These are phyloP conservation scores for Eristalis intricaria DNA, from an alignment of 2,888 invertebrate genomes.

Conservation along the genomic window DNA sequence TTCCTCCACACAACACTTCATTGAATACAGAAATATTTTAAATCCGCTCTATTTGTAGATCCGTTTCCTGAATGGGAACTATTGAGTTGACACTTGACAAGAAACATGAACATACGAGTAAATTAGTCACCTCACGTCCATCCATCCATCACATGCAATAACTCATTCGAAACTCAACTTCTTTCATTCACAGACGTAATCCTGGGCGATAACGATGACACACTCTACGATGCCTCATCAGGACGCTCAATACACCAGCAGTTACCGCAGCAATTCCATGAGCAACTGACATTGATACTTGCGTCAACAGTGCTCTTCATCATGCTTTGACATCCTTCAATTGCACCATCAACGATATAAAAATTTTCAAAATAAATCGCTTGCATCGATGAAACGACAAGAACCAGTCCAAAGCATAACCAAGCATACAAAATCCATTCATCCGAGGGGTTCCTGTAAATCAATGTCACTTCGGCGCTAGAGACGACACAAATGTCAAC, in stretches of 20 bases:
- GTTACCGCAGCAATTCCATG: conserved; percentile 48
- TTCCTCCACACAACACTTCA: background rate
- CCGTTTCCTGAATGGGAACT: background rate
- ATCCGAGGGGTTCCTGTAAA: conserved; percentile 56
- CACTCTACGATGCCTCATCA: conserved; percentile 74
- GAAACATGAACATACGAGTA: background rate
- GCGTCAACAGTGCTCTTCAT: conserved; percentile 63
- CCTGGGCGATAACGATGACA: conserved; percentile 75
- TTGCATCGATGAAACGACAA: background rate
- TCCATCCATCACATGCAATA: background rate
- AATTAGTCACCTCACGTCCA: background rate
- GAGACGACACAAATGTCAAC: background rate
- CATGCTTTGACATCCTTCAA: conserved; percentile 65
- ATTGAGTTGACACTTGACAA: background rate
- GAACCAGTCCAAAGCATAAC: conserved; percentile 50
- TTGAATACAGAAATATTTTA: background rate
- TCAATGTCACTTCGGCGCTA: conserved; percentile 62
- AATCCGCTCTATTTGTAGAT: background rate
- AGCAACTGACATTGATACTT: conserved; percentile 67
- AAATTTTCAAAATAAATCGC: conserved; percentile 21
- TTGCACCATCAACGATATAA: conserved; percentile 61
- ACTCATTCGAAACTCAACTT: conserved; percentile 8
- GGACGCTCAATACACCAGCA: conserved; percentile 60
- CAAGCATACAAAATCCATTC: conserved; percentile 47
- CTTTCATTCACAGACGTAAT: conserved; percentile 74